These are phyloP conservation scores for Seriola dumerili DNA, from an alignment of 2,113 vertebrate genomes.

Conservation along the genomic window DNA sequence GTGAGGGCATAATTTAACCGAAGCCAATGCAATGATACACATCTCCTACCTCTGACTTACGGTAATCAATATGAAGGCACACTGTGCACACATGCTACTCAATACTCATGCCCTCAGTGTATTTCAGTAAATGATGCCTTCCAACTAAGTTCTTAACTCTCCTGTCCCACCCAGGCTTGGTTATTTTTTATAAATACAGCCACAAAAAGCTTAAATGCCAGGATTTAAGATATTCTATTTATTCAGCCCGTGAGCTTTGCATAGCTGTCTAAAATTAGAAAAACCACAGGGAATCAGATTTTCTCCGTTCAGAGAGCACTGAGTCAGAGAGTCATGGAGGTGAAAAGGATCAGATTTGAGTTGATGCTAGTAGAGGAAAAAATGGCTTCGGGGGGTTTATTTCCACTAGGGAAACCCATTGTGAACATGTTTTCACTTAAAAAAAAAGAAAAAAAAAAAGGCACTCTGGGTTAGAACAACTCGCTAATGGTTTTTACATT, in stretches of 20 bases:
- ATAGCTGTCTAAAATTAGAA: slow-evolving; percentile 63
- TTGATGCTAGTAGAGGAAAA: slow-evolving; percentile 45
- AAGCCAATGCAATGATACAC: slow-evolving; percentile 20
- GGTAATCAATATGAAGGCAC: slow-evolving; percentile 21
- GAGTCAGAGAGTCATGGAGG: slow-evolving; percentile 61
- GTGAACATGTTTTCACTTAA: slow-evolving; percentile 55
- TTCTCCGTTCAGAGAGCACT: slow-evolving; percentile 67
- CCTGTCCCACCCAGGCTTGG: neutral
- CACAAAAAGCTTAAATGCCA: slow-evolving; percentile 33
- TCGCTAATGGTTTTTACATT: slow-evolving; percentile 51
- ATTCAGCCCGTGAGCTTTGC: slow-evolving; percentile 49
- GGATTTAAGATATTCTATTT: slow-evolving; percentile 51
- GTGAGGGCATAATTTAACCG: slow-evolving; percentile 15
- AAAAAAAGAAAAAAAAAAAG: slow-evolving; percentile 40
- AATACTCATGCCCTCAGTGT: slow-evolving; percentile 12
- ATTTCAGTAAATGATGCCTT: slow-evolving; percentile 19
- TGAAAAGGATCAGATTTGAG: slow-evolving; percentile 69
- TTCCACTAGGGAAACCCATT: slow-evolving; percentile 59
- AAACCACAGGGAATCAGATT: slow-evolving; percentile 61
- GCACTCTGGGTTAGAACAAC: slow-evolving; percentile 38
- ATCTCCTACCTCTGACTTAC: slow-evolving; percentile 17
- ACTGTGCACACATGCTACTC: slow-evolving; percentile 27
- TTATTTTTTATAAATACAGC: slow-evolving; percentile 28
- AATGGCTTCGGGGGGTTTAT: slow-evolving; percentile 54
- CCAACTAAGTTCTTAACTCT: slow-evolving; percentile 33